phyloP scores from a whole-genome alignment of 2,888 invertebrate species.

The Meganola albula region DNA sequence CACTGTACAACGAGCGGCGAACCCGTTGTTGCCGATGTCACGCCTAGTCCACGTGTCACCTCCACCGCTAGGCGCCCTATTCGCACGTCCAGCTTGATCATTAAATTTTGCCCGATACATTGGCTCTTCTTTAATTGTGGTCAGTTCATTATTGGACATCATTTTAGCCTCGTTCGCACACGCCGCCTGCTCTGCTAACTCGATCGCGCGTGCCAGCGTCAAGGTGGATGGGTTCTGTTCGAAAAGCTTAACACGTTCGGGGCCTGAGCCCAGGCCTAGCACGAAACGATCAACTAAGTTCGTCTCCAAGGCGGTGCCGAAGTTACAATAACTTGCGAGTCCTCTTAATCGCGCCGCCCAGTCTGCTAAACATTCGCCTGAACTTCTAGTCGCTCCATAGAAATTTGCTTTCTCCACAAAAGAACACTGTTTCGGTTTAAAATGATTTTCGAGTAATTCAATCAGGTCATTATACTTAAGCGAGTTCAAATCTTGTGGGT shows the following conservation, averaged over 20 bases:
- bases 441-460: background rate
- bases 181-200: background rate
- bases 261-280: background rate
- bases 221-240: background rate
- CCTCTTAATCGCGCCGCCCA: slow-evolving; percentile 2
- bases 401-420: slow-evolving; percentile 1
- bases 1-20: background rate
- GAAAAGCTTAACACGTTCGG: background rate
- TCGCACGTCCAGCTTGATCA: background rate
- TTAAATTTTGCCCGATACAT: background rate
- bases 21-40: no score
- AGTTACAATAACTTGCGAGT: slow-evolving; percentile 12
- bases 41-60: no score
- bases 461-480: background rate
- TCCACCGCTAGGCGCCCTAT: background rate
- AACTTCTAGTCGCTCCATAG: background rate
- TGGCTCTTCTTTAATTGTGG: background rate
- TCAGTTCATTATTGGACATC: background rate
- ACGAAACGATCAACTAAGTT: slow-evolving; percentile 11
- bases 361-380: background rate
- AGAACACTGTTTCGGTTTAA: background rate
- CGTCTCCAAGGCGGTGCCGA: slow-evolving; percentile 17
- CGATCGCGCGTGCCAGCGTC: background rate
- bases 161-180: background rate
- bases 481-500: background rate